Base-by-base conservation (phyloP, 2,797 vertebrate genomes). In the Sebastes diploproa region DNA sequence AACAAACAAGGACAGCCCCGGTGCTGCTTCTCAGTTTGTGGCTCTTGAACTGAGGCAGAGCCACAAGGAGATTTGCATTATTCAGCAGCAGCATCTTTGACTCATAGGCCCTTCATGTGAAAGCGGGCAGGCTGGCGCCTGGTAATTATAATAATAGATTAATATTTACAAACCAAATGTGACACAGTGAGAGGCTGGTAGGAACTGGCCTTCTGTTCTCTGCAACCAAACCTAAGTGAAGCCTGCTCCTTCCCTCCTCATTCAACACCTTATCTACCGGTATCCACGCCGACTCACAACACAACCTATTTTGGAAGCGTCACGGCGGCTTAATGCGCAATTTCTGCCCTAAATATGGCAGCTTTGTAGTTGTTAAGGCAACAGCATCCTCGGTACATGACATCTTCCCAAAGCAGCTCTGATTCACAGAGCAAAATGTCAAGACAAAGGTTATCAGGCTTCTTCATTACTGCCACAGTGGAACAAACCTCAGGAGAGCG, bases 401-500 rank as follows among this genome's bases (percentile, higher is more conserved):
- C 91, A 88, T 90, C 89, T 80, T 81, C 78, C 74, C 77, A 82
- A 85, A 93, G 87, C 89, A 83, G 86, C 82, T 58, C 75, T 91
- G 92, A 93, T 82, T 90, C 88, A 89, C 78, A 36, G 88, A 91
- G 82, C 82, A 75, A 88, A 88, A 91, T 91, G 89, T 90, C 88
- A 88, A 87, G 85, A 92, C 80, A 92, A 93, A 93, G 87, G 90
- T 91, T 83, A 93, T 86, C 79, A 16, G 86, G 82, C 76, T 78
- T 80, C 84, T 78, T 84, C 54, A 79, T 85, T 88, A 73, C 71
- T 75, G 84, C 82, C 74, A 86, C 71, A 46, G 80, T 42, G 72
- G 78, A 62, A 80, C 76, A 68, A 81, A 86, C 68, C 83, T 81
- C 83, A 27, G 71, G 81, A 87, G 81, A 85, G 78, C 6, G 7